These are phyloP conservation scores for Epizoanthus illoricatus DNA, from an alignment of 92 coral and sea anemone species.

Conservation along the genomic window DNA sequence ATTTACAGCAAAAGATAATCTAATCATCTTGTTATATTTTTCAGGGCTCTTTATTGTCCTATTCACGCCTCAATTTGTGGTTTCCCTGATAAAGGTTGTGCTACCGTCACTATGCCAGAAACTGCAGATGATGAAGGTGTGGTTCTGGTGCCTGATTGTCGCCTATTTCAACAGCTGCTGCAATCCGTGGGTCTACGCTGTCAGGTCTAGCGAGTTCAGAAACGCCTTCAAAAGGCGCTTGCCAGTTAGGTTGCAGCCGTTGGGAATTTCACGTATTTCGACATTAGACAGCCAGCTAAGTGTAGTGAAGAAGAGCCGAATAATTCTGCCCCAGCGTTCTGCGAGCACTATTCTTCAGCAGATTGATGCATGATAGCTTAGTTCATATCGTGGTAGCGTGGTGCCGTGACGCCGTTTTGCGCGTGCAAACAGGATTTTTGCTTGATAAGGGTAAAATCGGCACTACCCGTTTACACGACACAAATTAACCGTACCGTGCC, in stretches of 20 bases:
- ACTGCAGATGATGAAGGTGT: constrained; percentile 24
- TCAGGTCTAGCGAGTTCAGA: constrained; percentile 15
- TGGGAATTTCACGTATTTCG: not conserved
- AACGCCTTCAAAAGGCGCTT: constrained; percentile 5
- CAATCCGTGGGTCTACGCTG: constrained; percentile 37
- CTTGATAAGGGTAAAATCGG: too few species aligned
- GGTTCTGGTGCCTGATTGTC: constrained; percentile 34
- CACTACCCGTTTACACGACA: too few species aligned
- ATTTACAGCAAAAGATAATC: too few species aligned
- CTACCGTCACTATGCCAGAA: constrained; percentile 19
- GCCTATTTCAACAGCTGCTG: constrained; percentile 31
- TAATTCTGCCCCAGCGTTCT: too few species aligned
- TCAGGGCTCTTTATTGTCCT: constrained; percentile 9
- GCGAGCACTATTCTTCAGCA: too few species aligned
- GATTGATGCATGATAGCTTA: too few species aligned
- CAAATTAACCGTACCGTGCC: too few species aligned
- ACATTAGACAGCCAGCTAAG: too few species aligned
- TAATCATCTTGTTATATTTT: not conserved
- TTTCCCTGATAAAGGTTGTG: constrained; percentile 4
- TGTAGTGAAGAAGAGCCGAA: too few species aligned
- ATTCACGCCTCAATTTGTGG: constrained; percentile 20
- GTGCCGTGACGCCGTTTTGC: too few species aligned
- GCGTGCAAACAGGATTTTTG: too few species aligned
- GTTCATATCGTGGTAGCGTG: too few species aligned
- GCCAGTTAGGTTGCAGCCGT: not conserved